Conservation (phyloP, 2,113 vertebrate species). For the Colossoma macropomum region DNA sequence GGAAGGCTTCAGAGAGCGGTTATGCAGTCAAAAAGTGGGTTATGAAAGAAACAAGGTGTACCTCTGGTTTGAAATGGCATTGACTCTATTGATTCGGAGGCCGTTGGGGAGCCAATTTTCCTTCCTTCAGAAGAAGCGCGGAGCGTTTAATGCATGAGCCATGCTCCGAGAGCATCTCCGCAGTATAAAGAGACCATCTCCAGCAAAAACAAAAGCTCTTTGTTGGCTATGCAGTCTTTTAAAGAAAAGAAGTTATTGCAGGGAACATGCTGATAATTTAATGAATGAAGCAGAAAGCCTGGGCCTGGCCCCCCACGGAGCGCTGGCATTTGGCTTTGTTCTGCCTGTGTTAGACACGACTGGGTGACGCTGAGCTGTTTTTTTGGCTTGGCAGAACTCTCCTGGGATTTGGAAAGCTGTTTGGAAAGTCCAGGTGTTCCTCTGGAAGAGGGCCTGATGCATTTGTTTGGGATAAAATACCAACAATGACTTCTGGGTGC, state of each 20-base stretch:
- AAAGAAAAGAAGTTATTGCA: constrained; percentile 1
- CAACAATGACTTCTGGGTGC: constrained; percentile 34
- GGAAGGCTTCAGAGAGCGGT: constrained; percentile 17
- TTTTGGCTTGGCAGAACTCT: constrained; percentile 3
- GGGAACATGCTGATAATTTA: background rate
- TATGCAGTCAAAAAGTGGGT: constrained; percentile 34
- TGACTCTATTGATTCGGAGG: constrained; percentile 54
- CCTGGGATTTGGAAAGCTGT: constrained; percentile 19
- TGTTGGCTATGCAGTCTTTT: background rate
- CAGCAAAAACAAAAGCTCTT: constrained; percentile 6
- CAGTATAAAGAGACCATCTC: background rate
- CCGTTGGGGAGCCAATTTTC: constrained; percentile 51
- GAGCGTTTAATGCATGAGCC: constrained; percentile 41
- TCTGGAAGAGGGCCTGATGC: constrained; percentile 12
- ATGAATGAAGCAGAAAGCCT: constrained; percentile 2
- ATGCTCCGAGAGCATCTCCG: background rate
- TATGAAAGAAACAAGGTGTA: constrained; percentile 38
- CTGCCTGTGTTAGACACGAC: constrained; percentile 9
- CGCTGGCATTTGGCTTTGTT: constrained; percentile 9
- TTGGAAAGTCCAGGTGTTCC: constrained; percentile 47
- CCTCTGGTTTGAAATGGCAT: constrained; percentile 42
- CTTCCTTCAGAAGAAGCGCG: constrained; percentile 27
- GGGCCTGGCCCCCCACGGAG: background rate
- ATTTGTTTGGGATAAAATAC: constrained; percentile 41
- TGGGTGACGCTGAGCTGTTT: background rate